Base-by-base conservation (phyloP, 1,140 invertebrate genomes). In the Drosophila ambigua region DNA sequence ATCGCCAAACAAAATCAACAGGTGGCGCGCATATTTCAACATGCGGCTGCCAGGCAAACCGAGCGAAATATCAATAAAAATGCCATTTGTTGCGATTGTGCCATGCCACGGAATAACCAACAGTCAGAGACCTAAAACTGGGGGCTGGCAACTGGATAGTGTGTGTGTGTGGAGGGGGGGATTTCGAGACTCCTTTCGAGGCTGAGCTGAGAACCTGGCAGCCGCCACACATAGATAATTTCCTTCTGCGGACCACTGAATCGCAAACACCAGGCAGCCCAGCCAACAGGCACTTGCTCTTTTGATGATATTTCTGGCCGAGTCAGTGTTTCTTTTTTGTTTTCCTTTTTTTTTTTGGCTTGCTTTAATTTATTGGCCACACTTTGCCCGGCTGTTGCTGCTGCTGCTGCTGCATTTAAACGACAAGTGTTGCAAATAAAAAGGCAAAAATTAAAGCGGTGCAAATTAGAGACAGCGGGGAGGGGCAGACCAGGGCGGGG, bases 381-480 rank as follows among this genome's bases (percentile, higher is more conserved):
- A 88, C 83, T 87, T 87, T 88, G 80, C 57, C 51, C 39, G 52
- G 68, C 48, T 57, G 54, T 26, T 58, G 68, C 43, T 28, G 69
- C 44, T 54, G 69, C 60, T 61, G 35, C 57, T 72, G 80, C 76
- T 76, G 83, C 82, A 83, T 87, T 87, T 88, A 87, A 87, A 79
- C 83, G 83, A 87, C 83, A 87, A 87, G 79, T 87, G 83, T 87
- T 87, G 83, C 83, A 87, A 87, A 87, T 83, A 87, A 87, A 87
- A 89, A 83, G 76, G 72, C 54, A 74, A 87, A 88, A 83, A 87
- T 87, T 87, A 87, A 87, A 83, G 83, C 79, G 79, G 53, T 79
- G 83, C 84, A 79, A 79, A 87, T 87, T 83, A 88, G 76, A 72
- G 35, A 5, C 35, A 39, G 35, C 35, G 4, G 46, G 35, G 50